Base-by-base conservation (phyloP, 2,113 vertebrate species). In the Fukomys damarensis region DNA sequence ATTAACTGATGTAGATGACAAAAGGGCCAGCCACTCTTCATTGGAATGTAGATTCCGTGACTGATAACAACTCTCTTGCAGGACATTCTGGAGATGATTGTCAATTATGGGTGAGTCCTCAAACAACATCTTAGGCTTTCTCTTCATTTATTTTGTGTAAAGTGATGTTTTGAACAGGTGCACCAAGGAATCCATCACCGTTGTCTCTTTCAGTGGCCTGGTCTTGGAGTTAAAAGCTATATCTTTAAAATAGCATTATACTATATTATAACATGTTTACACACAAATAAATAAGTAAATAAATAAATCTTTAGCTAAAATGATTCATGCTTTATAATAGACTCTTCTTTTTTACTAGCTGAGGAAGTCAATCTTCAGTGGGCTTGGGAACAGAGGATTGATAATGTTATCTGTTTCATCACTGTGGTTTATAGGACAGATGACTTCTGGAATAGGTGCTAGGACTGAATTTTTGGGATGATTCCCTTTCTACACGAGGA, bases 61-160 rank as follows among this genome's bases (percentile, higher is more conserved):
- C 59, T 35, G 14, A 35, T 82, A 46, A 68, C 52, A 43, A 84
- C 19, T 86, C 20, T 96, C 46, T 65, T 38, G 28, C 32, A 82
- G 12, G 72, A 83, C 91, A 92, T 94, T 82, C 70, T 96, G 17
- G 79, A 88, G 83, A 92, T 92, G 52, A 89, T 43, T 54, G 8
- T 82, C 87, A 96, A 88, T 95, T 93, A 92, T 59, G 35, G 49
- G 46, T 81, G 52, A 87, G 46, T 86, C 30, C 56, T 28, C 28
- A 92, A 94, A 72, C 24, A 17, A 77, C 56, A 89, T 12, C 3
- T 8, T 89, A 97, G 84, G 58, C 7, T 72, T 96, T 41, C 56
- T 28, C 13, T 85, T 91, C 35, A 88, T 77, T 94, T 95, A 72
- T 89, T 97, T 96, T 83, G 68, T 94, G 20, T 7, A 86, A 89